Evolutionary conservation across 2,797 vertebrate genomes (phyloP).

Genomic region (Sebastes miniatus): DNA sequence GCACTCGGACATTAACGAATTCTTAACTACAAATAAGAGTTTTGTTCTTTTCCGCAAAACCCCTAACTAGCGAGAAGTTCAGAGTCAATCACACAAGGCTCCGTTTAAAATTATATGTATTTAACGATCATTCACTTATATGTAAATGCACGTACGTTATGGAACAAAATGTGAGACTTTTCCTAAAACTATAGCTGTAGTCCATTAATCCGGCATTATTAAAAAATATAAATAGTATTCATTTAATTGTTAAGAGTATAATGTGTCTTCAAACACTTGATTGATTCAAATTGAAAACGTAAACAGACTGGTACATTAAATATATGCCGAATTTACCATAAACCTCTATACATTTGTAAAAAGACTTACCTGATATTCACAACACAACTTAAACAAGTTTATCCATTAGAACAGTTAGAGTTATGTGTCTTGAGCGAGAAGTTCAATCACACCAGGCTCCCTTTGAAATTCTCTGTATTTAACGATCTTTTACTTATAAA

Average conservation of each 20-base stretch:
- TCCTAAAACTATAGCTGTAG: fast-evolving
- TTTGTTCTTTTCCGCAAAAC: background rate
- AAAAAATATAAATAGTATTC: fast-evolving
- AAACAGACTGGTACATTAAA: fast-evolving
- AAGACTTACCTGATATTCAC: no score
- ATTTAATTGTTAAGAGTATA: no score
- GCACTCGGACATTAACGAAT: background rate
- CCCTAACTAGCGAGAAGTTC: background rate
- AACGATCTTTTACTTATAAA: fast-evolving
- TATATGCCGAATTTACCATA: background rate
- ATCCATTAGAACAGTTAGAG: no score
- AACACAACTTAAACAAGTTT: background rate
- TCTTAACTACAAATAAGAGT: background rate
- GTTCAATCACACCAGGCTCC: no score
- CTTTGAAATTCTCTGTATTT: fast-evolving
- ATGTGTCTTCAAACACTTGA: background rate
- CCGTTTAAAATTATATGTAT: background rate
- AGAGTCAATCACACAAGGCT: background rate
- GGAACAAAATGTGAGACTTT: fast-evolving
- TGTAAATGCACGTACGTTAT: fast-evolving
- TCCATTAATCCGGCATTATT: background rate
- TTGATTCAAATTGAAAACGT: no score
- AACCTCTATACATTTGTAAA: fast-evolving
- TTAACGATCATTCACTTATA: fast-evolving
- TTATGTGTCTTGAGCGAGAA: no score